A percentile compares a stretch with the other conserved stretches of the same genome.
Conservation (phyloP, 2,888 invertebrate genomes). For the Brachyopa scutellaris region DNA sequence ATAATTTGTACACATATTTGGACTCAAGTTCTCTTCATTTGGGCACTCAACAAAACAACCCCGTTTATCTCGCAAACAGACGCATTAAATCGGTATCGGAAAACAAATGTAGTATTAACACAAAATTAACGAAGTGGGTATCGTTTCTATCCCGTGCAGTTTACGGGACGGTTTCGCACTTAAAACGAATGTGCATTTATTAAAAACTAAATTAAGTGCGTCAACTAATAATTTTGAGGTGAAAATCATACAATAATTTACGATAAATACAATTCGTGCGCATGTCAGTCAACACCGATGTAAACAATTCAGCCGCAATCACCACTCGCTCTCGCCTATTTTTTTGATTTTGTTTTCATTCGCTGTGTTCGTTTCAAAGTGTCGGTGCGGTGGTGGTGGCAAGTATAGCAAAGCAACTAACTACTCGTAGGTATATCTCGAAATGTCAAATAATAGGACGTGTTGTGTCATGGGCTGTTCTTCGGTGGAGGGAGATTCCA, state of each 20-base stretch:
- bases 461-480: conserved; percentile 53
- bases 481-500: not conserved
- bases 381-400: not conserved
- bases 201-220: not conserved
- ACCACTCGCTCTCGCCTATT: not conserved
- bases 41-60: not conserved
- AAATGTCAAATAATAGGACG: conserved; percentile 6
- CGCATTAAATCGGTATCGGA: not conserved
- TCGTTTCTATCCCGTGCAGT: no score
- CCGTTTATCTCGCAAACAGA: not conserved
- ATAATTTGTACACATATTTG: not conserved
- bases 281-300: not conserved
- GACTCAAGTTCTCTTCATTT: not conserved
- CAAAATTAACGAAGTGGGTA: not conserved
- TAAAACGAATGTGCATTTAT: no score
- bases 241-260: not conserved
- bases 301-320: not conserved
- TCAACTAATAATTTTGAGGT: not conserved
- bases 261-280: not conserved
- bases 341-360: not conserved
- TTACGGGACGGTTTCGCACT: no score
- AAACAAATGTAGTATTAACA: conserved; percentile 11
- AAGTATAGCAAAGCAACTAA: no score
- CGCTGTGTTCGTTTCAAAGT: not conserved
- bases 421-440: no score